These are phyloP conservation scores for Euproctis similis DNA, from an alignment of 2,888 invertebrate genomes.

Conservation along the genomic window DNA sequence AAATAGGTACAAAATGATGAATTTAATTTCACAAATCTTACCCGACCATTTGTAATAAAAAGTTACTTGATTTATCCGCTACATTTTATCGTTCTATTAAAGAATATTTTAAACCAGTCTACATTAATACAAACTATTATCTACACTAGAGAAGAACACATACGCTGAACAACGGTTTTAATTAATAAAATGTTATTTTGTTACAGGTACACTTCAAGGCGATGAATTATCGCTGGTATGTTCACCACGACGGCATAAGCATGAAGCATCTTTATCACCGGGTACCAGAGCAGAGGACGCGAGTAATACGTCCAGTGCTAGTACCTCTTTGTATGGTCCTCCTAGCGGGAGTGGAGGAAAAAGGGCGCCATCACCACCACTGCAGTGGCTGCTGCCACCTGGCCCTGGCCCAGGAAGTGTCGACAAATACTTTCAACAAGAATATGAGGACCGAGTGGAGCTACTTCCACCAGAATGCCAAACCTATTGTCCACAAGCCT, in stretches of 20 bases:
- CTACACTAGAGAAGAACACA: too few species aligned
- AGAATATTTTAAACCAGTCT: too few species aligned
- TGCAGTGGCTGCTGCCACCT: conserved; percentile 84
- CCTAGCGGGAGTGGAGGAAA: conserved; percentile 59
- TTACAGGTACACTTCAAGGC: conserved; percentile 86
- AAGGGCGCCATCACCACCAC: conserved; percentile 70
- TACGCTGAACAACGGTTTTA: too few species aligned
- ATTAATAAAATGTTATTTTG: conserved; percentile 22
- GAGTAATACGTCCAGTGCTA: conserved; percentile 80
- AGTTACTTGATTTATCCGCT: too few species aligned
- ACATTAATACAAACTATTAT: too few species aligned
- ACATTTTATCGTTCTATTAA: too few species aligned
- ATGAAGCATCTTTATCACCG: conserved; percentile 80
- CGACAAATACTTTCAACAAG: conserved; percentile 78
- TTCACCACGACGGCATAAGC: conserved; percentile 75
- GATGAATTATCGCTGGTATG: conserved; percentile 84
- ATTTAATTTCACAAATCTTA: too few species aligned
- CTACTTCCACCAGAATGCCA: conserved; percentile 69
- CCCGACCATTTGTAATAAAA: too few species aligned
- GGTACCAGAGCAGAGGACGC: conserved; percentile 83
- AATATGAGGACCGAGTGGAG: conserved; percentile 82
- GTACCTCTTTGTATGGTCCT: conserved; percentile 77
- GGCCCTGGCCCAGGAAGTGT: conserved; percentile 80
- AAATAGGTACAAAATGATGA: too few species aligned
- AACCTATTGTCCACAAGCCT: conserved; percentile 63